Conservation (phyloP, 2,113 vertebrate species). For the Paraplagusia blochii region DNA sequence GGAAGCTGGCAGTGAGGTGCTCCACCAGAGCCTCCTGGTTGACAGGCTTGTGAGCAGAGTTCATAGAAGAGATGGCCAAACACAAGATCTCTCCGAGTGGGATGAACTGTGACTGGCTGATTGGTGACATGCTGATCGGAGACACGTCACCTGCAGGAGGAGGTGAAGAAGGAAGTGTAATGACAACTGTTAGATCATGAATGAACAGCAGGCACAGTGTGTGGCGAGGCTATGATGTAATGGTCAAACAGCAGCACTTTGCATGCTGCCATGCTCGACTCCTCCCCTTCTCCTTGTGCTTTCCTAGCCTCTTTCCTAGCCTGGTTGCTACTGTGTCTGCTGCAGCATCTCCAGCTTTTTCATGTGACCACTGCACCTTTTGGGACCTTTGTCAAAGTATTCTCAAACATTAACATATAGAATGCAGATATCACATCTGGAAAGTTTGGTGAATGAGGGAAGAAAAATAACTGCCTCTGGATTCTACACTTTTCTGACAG, state of each 20-base stretch:
- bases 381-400: no score
- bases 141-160: slow-evolving; percentile 93
- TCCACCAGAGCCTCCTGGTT: slow-evolving; percentile 98
- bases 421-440: no score
- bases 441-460: no score
- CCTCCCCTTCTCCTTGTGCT: slow-evolving; percentile 59
- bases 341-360: slow-evolving; percentile 28
- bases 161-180: slow-evolving; percentile 36
- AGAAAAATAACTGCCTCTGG: no score
- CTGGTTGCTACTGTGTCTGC: slow-evolving; percentile 50
- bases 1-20: slow-evolving; percentile 96
- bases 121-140: slow-evolving; percentile 99
- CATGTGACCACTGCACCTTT: slow-evolving; percentile 36
- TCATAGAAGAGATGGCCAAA: slow-evolving; percentile 98
- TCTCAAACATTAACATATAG: no score
- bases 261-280: slow-evolving; percentile 55
- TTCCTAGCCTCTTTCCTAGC: slow-evolving; percentile 53
- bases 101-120: slow-evolving; percentile 99
- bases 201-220: slow-evolving; percentile 66
- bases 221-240: slow-evolving; percentile 75
- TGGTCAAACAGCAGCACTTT: slow-evolving; percentile 70
- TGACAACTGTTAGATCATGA: slow-evolving; percentile 59
- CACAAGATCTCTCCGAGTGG: slow-evolving; percentile 99
- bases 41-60: slow-evolving; percentile 94
- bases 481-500: slow-evolving; percentile 35